phyloP scores from a whole-genome alignment of 35 echinoderm and acorn worm genomes.

The Amphiura filiformis region DNA sequence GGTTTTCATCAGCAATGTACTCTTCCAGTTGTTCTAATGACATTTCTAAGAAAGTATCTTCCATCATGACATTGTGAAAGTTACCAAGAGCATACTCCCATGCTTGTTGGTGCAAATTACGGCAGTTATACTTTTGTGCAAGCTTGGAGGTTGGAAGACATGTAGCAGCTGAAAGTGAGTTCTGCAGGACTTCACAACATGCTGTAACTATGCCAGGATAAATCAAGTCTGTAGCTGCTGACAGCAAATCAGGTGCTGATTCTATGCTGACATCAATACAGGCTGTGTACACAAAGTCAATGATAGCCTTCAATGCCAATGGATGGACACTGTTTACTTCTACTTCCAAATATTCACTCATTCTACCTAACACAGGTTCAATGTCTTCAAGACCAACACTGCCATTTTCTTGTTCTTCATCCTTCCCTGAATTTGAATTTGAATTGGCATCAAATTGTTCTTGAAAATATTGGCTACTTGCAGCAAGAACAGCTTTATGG shows the following conservation, averaged over 20 bases:
- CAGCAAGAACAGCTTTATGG: constrained; percentile 71
- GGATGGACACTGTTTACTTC: constrained; percentile 47
- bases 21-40: constrained; percentile 14
- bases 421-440: constrained; percentile 36
- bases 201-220: constrained; percentile 46
- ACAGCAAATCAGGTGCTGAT: constrained; percentile 42
- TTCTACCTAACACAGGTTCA: neutral
- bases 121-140: constrained; percentile 24
- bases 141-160: constrained; percentile 63
- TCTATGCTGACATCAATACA: constrained; percentile 35
- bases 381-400: neutral
- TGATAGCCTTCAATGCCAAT: constrained; percentile 7
- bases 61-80: constrained; percentile 34
- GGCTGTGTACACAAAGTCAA: constrained; percentile 62
- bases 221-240: constrained; percentile 54
- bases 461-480: constrained; percentile 84
- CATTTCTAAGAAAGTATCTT: constrained; percentile 46
- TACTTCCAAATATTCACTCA: neutral
- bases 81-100: constrained; percentile 50
- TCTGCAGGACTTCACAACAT: constrained; percentile 57
- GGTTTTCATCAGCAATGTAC: constrained; percentile 27
- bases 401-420: neutral
- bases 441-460: constrained; percentile 58
- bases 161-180: constrained; percentile 26
- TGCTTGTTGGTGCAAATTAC: constrained; percentile 7